Conservation (phyloP, 1,140 invertebrate species). For the Globodera ellingtonae region DNA sequence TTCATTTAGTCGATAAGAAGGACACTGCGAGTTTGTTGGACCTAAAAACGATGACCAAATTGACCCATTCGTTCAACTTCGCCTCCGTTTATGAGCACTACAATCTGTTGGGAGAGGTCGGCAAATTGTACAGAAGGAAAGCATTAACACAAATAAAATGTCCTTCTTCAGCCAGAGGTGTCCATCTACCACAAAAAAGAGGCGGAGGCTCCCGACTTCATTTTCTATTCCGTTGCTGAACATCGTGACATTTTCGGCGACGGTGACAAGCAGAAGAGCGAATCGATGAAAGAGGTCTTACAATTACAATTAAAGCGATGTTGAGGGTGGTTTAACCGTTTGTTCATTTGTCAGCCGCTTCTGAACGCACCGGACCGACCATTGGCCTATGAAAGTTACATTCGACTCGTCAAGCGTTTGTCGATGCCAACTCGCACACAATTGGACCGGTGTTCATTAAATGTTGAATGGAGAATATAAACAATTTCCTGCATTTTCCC, state of each 20-base stretch:
- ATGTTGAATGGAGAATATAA: neutral
- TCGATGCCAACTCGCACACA: conserved; percentile 9
- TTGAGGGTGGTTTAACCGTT: neutral
- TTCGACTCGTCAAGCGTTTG: conserved; percentile 20
- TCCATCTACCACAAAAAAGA: conserved; percentile 22
- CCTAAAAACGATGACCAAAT: neutral
- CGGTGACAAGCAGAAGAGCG: neutral
- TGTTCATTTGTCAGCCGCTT: neutral
- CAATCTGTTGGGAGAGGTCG: conserved; percentile 18
- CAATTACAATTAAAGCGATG: neutral
- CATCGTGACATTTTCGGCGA: neutral
- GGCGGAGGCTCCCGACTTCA: conserved; percentile 27
- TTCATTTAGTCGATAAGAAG: neutral
- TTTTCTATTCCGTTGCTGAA: conserved; percentile 30
- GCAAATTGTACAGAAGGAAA: neutral
- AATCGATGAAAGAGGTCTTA: neutral
- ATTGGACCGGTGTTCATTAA: conserved; percentile 13
- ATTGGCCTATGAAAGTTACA: conserved; percentile 17
- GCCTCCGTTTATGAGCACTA: conserved; percentile 34
- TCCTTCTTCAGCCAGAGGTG: conserved; percentile 13
- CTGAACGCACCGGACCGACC: neutral
- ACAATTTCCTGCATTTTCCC: neutral
- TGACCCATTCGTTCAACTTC: conserved; percentile 23
- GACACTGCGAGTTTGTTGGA: neutral
- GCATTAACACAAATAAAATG: neutral